Evolutionary conservation across 2,888 invertebrate genomes (phyloP).

Genomic region (Hymenopus coronatus): DNA sequence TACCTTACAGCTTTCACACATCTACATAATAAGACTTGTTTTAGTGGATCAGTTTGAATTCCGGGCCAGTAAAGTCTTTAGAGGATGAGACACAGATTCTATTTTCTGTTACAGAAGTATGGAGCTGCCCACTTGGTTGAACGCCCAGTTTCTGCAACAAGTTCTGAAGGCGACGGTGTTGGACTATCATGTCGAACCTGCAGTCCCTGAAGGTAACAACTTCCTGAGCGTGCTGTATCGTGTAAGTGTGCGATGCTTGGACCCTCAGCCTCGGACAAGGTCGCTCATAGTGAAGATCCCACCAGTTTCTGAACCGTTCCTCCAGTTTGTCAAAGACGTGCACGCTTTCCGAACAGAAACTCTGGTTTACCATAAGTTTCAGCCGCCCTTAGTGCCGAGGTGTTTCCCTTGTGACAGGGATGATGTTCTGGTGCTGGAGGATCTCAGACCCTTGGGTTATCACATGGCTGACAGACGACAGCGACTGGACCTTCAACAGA

Average conservation of each 20-base stretch:
- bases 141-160: constrained; percentile 3
- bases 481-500: constrained; percentile 18
- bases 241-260: not conserved
- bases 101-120: too few species aligned
- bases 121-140: constrained; percentile 16
- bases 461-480: constrained; percentile 13
- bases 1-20: too few species aligned
- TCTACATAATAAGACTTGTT: too few species aligned
- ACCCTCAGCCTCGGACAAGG: not conserved
- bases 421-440: constrained; percentile 22
- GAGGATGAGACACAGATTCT: too few species aligned
- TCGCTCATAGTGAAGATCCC: not conserved
- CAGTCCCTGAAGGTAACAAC: not conserved
- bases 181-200: not conserved
- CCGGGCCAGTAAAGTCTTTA: too few species aligned
- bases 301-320: not conserved
- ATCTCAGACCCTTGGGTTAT: constrained; percentile 11
- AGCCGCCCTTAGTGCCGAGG: not conserved
- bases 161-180: not conserved
- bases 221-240: not conserved
- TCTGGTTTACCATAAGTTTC: not conserved
- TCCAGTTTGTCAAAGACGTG: constrained; percentile 4
- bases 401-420: not conserved
- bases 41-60: too few species aligned
- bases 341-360: constrained; percentile 23